These are phyloP conservation scores for Gibbula magus DNA, from an alignment of 2,888 invertebrate genomes.

Conservation along the genomic window DNA sequence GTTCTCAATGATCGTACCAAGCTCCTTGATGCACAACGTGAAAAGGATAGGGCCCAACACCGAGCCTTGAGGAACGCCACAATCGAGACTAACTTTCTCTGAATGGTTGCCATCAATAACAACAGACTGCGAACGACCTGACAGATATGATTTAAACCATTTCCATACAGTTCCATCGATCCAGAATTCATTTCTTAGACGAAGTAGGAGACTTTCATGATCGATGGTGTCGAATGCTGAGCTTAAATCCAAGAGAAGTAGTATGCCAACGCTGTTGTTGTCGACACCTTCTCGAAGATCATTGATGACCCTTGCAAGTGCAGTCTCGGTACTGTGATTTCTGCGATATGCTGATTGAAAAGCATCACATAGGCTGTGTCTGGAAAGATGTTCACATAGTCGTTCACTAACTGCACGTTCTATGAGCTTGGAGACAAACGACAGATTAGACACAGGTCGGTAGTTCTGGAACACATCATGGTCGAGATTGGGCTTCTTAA, in stretches of 20 bases:
- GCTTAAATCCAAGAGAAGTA: not conserved
- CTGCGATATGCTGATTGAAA: not conserved
- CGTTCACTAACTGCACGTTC: not conserved
- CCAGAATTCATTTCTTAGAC: not conserved
- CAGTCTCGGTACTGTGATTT: not conserved
- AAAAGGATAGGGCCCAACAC: too few relatives aligned
- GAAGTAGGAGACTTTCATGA: not conserved
- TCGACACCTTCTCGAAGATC: not conserved
- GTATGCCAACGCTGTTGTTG: not conserved
- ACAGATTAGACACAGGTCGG: constrained; percentile 26
- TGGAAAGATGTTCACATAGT: not conserved
- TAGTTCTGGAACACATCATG: constrained; percentile 12
- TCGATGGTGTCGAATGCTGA: not conserved
- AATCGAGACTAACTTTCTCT: too few relatives aligned
- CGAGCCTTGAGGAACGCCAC: too few relatives aligned
- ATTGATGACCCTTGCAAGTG: not conserved
- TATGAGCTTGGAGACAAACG: not conserved
- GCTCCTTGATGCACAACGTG: too few relatives aligned
- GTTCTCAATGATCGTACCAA: too few relatives aligned
- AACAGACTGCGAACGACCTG: not conserved
- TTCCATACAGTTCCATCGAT: not conserved
- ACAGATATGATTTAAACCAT: not conserved
- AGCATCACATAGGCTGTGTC: not conserved
- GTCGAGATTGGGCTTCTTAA: constrained; percentile 5
- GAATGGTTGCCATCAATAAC: too few relatives aligned